Conservation (phyloP, 2,113 vertebrate species). For the Tylochromis polylepis region DNA sequence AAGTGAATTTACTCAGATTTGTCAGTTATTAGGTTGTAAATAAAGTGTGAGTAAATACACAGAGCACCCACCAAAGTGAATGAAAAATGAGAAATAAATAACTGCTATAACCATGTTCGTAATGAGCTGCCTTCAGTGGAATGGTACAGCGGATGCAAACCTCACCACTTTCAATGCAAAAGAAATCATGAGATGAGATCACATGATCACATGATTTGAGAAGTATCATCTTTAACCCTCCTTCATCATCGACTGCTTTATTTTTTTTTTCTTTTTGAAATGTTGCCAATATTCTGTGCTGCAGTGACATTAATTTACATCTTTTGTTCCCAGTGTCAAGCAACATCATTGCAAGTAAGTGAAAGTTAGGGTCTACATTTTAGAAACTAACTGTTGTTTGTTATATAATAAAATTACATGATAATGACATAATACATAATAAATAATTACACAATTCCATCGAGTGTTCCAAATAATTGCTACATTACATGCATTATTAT, state of each 20-base stretch:
- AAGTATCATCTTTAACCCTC: not conserved
- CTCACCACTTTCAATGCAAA: not conserved
- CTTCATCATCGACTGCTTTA: not conserved
- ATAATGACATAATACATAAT: too few species aligned
- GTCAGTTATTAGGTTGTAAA: too few species aligned
- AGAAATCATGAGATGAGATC: not conserved
- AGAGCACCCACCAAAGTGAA: constrained; percentile 11
- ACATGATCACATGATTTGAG: not conserved
- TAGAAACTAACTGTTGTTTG: too few species aligned
- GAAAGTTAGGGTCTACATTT: not conserved
- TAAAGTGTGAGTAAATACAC: not conserved
- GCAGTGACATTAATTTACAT: not conserved
- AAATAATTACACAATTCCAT: not conserved
- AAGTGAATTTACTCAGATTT: not conserved
- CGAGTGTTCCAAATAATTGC: not conserved
- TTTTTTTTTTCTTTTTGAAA: not conserved
- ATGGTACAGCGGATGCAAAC: not conserved
- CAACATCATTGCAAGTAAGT: not conserved
- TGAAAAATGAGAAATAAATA: not conserved
- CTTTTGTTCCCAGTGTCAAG: not conserved
- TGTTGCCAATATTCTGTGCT: not conserved
- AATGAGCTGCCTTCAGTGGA: not conserved
- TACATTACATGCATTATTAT: too few species aligned
- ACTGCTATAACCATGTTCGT: constrained; percentile 4
- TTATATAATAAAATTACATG: too few species aligned